Conservation (phyloP, 1,140 invertebrate species). For the Zaprionus inermis region DNA sequence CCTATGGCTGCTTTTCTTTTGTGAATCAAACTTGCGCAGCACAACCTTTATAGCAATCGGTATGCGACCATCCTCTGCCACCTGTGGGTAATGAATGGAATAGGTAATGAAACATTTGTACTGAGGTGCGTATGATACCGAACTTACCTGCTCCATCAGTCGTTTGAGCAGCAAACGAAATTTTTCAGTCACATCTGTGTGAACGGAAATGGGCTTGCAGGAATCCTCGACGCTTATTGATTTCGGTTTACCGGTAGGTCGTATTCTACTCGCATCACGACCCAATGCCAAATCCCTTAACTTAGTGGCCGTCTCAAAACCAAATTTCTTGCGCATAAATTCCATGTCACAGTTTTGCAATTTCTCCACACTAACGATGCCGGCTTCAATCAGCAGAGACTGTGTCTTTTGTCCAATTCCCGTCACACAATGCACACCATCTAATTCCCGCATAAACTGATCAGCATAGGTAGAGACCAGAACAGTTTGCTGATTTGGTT, state of each 20-base stretch:
- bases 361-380: slow-evolving; percentile 88
- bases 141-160: slow-evolving; percentile 86
- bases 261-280: slow-evolving; percentile 88
- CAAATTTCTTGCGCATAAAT: slow-evolving; percentile 87
- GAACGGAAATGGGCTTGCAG: slow-evolving; percentile 88
- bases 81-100: slow-evolving; percentile 52
- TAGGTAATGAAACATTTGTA: too few species aligned
- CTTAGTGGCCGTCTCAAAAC: slow-evolving; percentile 88
- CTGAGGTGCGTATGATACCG: neutral
- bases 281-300: slow-evolving; percentile 89
- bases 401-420: slow-evolving; percentile 89
- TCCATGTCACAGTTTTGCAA: slow-evolving; percentile 87
- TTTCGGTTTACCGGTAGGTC: slow-evolving; percentile 88
- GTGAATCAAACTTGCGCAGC: slow-evolving; percentile 88
- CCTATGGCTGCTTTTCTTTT: slow-evolving; percentile 87
- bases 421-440: slow-evolving; percentile 87
- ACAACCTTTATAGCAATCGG: slow-evolving; percentile 90
- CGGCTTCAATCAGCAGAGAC: slow-evolving; percentile 87
- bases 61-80: slow-evolving; percentile 90
- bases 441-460: slow-evolving; percentile 87
- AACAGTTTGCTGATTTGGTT: slow-evolving; percentile 92
- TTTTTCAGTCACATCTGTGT: slow-evolving; percentile 89
- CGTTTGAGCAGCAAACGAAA: slow-evolving; percentile 88
- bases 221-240: slow-evolving; percentile 91
- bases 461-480: slow-evolving; percentile 88